These are phyloP conservation scores for Nothocercus julius DNA, from an alignment of 2,113 vertebrate species.

Conservation along the genomic window DNA sequence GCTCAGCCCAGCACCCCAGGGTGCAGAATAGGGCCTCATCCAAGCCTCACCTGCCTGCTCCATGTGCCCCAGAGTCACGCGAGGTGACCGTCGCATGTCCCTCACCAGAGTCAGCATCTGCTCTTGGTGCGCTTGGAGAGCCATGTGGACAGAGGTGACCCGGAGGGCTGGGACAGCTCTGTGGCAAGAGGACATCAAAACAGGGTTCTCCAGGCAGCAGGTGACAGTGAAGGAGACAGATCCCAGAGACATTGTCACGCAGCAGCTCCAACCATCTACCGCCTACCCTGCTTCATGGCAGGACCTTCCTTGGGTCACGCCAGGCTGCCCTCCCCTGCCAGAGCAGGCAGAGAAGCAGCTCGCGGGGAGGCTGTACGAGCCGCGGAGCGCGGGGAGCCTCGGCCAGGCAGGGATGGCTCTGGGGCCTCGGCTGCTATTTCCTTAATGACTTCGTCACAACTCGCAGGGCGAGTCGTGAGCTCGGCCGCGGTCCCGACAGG, in stretches of 20 bases:
- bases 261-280: neutral
- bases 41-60: neutral
- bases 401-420: too few relatives aligned
- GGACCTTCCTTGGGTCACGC: neutral
- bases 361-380: too few relatives aligned
- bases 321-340: too few relatives aligned
- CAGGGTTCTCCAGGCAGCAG: rapidly evolving
- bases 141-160: neutral
- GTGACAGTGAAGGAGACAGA: neutral
- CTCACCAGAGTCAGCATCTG: rapidly evolving
- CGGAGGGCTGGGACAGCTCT: neutral
- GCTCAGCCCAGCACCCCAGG: neutral
- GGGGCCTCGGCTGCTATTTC: too few relatives aligned
- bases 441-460: too few relatives aligned
- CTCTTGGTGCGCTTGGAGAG: rapidly evolving
- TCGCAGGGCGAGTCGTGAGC: too few relatives aligned
- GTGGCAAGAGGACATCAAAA: neutral
- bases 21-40: neutral
- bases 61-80: rapidly evolving
- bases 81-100: rapidly evolving
- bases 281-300: neutral
- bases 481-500: neutral
- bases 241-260: neutral
- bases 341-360: neutral
- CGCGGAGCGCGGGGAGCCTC: too few relatives aligned